phyloP scores from a whole-genome alignment of 1,140 invertebrate genomes.

The Drosophila sp. region DNA sequence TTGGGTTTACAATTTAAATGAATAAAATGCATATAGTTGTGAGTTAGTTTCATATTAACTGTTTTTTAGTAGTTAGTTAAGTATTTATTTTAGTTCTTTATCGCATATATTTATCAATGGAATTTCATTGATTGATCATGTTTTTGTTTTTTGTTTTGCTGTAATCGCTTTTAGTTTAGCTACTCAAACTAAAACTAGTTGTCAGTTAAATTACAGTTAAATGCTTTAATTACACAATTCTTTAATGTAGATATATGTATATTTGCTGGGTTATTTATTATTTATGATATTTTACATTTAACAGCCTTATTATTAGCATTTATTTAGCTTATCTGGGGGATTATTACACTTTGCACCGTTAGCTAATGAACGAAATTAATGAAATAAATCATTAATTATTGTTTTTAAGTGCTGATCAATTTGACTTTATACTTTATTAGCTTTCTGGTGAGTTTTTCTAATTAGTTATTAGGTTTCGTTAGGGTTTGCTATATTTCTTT shows the following conservation, averaged over 20 bases:
- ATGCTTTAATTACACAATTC: constrained; percentile 76
- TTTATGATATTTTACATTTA: constrained; percentile 84
- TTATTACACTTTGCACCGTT: constrained; percentile 55
- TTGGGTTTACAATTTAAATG: constrained; percentile 45
- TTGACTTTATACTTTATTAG: constrained; percentile 21
- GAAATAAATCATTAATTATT: constrained; percentile 33
- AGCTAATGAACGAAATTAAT: constrained; percentile 45
- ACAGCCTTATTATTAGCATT: constrained; percentile 84
- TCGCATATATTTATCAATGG: constrained; percentile 73
- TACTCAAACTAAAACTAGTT: constrained; percentile 74
- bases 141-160: constrained; percentile 46
- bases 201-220: constrained; percentile 72
- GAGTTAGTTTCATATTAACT: constrained; percentile 33
- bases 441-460: constrained; percentile 38
- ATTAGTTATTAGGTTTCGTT: constrained; percentile 50
- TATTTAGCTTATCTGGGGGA: constrained; percentile 64
- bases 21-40: constrained; percentile 11
- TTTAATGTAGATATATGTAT: constrained; percentile 55
- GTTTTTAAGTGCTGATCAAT: constrained; percentile 52
- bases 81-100: constrained; percentile 67
- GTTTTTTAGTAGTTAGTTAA: constrained; percentile 48
- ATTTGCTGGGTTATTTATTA: constrained; percentile 58
- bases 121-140: constrained; percentile 64
- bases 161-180: constrained; percentile 68
- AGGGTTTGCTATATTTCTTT: constrained; percentile 56